phyloP scores from a whole-genome alignment of 2,888 invertebrate genomes.

The Phania funesta region DNA sequence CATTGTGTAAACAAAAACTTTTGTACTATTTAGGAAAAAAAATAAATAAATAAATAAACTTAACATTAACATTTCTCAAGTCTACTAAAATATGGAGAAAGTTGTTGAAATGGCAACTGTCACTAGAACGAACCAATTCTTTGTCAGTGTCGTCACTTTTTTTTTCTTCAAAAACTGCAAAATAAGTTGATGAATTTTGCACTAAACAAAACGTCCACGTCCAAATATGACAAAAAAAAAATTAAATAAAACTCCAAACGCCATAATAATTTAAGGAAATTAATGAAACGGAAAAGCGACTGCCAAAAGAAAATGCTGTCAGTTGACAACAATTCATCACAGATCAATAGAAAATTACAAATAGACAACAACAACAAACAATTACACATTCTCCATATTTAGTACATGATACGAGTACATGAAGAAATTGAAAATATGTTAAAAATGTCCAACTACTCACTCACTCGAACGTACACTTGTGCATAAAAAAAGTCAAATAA shows the following conservation, averaged over 20 bases:
- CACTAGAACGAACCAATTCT: conserved; percentile 34
- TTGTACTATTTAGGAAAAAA: conserved; percentile 23
- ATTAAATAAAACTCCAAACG: background rate
- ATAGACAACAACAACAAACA: background rate
- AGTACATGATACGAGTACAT: background rate
- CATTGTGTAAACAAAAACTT: too few species aligned
- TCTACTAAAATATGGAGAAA: conserved; percentile 48
- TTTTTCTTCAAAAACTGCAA: background rate
- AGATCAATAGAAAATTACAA: conserved; percentile 42
- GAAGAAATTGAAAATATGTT: conserved; percentile 7
- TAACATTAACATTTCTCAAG: background rate
- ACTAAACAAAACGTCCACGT: conserved; percentile 22
- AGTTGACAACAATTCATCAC: conserved; percentile 57
- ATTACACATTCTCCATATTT: conserved; percentile 28
- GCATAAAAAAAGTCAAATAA: conserved; percentile 20
- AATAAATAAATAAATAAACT: conserved; percentile 17
- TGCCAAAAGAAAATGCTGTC: conserved; percentile 50
- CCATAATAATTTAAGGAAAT: conserved; percentile 53
- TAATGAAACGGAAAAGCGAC: conserved; percentile 50
- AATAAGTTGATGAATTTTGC: conserved; percentile 1
- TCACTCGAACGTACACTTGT: conserved; percentile 2
- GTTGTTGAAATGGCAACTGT: conserved; percentile 31
- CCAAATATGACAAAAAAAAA: conserved; percentile 3
- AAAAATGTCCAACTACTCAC: conserved; percentile 27
- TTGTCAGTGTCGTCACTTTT: conserved; percentile 37